Evolutionary conservation across 1,140 invertebrate genomes (phyloP).

Genomic region (Pseudoatta argentina): DNA sequence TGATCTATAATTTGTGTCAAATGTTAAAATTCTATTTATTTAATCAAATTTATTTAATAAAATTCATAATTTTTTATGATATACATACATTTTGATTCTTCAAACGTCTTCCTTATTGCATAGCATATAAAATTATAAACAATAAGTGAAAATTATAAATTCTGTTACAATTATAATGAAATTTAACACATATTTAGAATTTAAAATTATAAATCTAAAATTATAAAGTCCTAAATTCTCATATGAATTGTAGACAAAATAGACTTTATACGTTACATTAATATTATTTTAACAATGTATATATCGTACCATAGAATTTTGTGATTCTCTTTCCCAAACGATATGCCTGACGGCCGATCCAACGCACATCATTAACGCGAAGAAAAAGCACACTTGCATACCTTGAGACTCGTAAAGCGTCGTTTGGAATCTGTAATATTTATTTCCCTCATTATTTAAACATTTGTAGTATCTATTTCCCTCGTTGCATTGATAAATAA

Average conservation of each 20-base stretch:
- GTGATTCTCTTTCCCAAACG: conserved; percentile 89
- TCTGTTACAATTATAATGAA: too few species aligned
- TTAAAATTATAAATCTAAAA: too few species aligned
- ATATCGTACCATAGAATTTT: conserved; percentile 88
- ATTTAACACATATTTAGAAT: too few species aligned
- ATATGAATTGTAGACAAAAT: not conserved
- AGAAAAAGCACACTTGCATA: conserved; percentile 88
- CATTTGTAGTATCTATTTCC: too few species aligned
- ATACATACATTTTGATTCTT: not conserved
- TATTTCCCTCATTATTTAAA: too few species aligned
- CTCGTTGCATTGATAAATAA: too few species aligned
- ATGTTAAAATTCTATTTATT: not conserved
- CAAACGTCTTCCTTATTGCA: not conserved
- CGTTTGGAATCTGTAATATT: conserved; percentile 87
- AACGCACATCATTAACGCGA: conserved; percentile 88
- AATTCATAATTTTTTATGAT: not conserved
- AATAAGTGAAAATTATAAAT: too few species aligned
- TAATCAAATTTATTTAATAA: not conserved
- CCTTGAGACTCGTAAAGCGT: conserved; percentile 89
- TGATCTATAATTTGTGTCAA: not conserved
- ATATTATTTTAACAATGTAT: not conserved
- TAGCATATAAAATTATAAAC: not conserved
- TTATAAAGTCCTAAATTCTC: not conserved
- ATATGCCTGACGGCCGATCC: conserved; percentile 88
- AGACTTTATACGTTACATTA: not conserved